phyloP scores from a whole-genome alignment of 2,888 invertebrate genomes.

The Eulithis prunata region DNA sequence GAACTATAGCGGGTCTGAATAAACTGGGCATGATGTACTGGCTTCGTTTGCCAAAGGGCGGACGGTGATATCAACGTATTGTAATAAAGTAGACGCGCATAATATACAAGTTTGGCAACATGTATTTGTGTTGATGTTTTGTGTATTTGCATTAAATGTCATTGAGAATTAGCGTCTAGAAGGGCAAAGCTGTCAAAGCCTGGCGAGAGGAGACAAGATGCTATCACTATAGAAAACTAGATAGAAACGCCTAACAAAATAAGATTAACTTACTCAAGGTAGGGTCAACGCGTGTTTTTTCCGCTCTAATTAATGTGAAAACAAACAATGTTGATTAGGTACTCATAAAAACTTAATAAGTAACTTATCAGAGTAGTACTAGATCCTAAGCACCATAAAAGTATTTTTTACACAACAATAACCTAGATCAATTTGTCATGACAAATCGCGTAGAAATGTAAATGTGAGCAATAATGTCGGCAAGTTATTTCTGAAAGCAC shows the following conservation, averaged over 20 bases:
- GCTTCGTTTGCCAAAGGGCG: constrained; percentile 69
- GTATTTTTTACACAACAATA: constrained; percentile 26
- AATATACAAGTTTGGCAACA: constrained; percentile 41
- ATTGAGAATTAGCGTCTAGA: constrained; percentile 34
- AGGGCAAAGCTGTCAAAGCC: constrained; percentile 25
- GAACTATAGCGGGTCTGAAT: constrained; percentile 57
- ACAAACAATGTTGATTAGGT: no score
- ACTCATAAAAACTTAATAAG: neutral
- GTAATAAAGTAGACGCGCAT: constrained; percentile 43
- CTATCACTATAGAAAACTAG: no score
- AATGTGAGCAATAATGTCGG: constrained; percentile 48
- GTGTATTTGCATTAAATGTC: constrained; percentile 38
- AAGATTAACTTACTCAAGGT: no score
- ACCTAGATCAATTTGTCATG: constrained; percentile 36
- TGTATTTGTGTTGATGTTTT: constrained; percentile 38
- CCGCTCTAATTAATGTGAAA: no score
- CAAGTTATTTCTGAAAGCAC: constrained; percentile 39
- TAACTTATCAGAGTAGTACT: neutral
- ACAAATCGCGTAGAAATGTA: constrained; percentile 45
- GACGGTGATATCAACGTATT: constrained; percentile 51
- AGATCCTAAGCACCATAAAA: constrained; percentile 14
- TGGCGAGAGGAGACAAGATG: neutral
- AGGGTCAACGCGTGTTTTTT: no score
- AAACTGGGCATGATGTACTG: constrained; percentile 54
- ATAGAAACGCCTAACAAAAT: no score